A percentile compares a stretch with the other conserved stretches of the same genome.
These are phyloP conservation scores for Spilarctia lutea DNA, from an alignment of 2,888 invertebrate genomes.

Conservation along the genomic window DNA sequence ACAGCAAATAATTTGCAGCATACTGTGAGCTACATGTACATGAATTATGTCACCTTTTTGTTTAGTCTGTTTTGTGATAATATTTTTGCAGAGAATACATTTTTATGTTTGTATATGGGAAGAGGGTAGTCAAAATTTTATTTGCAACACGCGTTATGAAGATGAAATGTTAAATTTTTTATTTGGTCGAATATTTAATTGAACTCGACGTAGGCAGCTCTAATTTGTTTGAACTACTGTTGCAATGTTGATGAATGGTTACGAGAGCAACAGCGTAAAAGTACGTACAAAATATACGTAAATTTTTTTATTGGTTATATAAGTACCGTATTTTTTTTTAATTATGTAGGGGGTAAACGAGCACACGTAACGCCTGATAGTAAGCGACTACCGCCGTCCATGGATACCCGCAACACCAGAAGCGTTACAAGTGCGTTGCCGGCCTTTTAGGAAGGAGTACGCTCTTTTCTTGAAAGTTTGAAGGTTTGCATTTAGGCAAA, in stretches of 20 bases:
- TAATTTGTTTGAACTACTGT: slow-evolving; percentile 13
- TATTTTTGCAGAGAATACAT: not conserved
- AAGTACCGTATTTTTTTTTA: no score
- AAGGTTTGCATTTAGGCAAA: no score
- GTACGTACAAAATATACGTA: not conserved
- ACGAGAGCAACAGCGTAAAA: no score
- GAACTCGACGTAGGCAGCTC: slow-evolving; percentile 18
- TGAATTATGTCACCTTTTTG: not conserved
- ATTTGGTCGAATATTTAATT: slow-evolving; percentile 33
- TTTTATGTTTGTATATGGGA: not conserved
- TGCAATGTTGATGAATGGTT: not conserved
- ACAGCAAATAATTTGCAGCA: not conserved
- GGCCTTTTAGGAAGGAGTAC: no score
- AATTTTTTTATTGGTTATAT: no score
- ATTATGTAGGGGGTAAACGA: no score
- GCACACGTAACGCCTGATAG: no score
- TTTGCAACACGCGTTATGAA: slow-evolving; percentile 20
- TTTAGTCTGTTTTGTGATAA: not conserved
- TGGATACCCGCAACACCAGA: no score
- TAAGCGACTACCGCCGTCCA: no score
- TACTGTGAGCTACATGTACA: not conserved
- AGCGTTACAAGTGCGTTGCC: no score
- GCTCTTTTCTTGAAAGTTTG: no score
- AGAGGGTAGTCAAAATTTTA: slow-evolving; percentile 12
- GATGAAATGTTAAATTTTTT: slow-evolving; percentile 46